A percentile compares a stretch with the other conserved stretches of the same genome.
phyloP scores from a whole-genome alignment of 2,113 vertebrate genomes.

The Larimichthys crocea region DNA sequence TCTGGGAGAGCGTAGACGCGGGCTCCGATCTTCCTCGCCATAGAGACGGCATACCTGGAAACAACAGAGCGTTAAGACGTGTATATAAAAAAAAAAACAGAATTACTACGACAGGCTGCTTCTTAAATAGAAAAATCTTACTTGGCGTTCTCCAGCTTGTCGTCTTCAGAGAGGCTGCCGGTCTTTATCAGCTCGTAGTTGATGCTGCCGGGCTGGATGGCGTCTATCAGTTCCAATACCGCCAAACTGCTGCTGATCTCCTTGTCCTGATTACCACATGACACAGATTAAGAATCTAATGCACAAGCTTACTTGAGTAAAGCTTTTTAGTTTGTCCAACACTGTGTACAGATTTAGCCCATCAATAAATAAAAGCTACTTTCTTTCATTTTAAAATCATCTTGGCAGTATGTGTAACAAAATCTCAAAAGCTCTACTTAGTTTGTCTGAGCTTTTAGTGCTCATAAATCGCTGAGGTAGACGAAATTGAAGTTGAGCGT shows the following conservation, averaged over 20 bases:
- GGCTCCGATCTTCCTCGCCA: constrained; percentile 96
- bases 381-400: background rate
- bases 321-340: background rate
- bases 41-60: constrained; percentile 93
- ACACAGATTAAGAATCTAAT: constrained; percentile 10
- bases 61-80: background rate
- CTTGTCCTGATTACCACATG: constrained; percentile 87
- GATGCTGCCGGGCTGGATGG: constrained; percentile 95
- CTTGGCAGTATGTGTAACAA: background rate
- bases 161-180: constrained; percentile 87
- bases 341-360: too few relatives aligned
- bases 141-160: constrained; percentile 97
- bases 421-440: background rate
- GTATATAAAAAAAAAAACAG: background rate
- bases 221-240: constrained; percentile 96
- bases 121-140: constrained; percentile 76
- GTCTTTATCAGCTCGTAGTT: constrained; percentile 96
- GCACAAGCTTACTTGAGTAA: background rate
- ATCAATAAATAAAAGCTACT: too few relatives aligned
- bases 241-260: constrained; percentile 94
- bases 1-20: constrained; percentile 96
- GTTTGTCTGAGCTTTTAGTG: background rate
- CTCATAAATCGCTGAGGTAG: too few relatives aligned
- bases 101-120: background rate
- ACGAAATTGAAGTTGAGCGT: too few relatives aligned